A percentile compares a stretch with the other conserved stretches of the same genome.
phyloP scores from a whole-genome alignment of 2,113 vertebrate species.

The Atractosteus spatula region DNA sequence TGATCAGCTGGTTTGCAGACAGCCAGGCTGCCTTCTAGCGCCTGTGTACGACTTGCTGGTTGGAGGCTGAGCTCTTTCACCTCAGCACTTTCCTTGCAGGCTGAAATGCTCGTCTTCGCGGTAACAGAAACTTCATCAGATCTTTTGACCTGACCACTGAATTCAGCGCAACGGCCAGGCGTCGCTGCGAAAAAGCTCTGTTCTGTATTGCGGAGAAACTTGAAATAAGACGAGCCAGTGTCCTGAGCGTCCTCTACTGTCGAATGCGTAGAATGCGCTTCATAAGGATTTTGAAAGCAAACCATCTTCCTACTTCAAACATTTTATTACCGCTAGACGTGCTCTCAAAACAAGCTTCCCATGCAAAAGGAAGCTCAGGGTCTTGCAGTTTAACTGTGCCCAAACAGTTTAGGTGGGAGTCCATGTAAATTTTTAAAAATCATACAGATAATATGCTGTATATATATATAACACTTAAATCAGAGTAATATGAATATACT shows the following conservation, averaged over 20 bases:
- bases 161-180: constrained; percentile 60
- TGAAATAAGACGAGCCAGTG: background rate
- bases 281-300: too few species aligned
- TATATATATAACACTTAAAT: too few species aligned
- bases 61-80: constrained; percentile 74
- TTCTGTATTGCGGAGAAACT: background rate
- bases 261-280: background rate
- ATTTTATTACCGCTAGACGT: too few species aligned
- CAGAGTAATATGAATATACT: too few species aligned
- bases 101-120: constrained; percentile 77
- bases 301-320: too few species aligned
- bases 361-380: too few species aligned
- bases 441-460: too few species aligned
- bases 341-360: too few species aligned
- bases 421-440: too few species aligned
- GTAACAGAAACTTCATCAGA: constrained; percentile 68
- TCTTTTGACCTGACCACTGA: constrained; percentile 63
- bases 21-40: constrained; percentile 77
- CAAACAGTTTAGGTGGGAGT: too few species aligned
- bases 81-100: constrained; percentile 74
- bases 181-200: constrained; percentile 45
- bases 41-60: constrained; percentile 74
- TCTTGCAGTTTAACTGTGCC: too few species aligned
- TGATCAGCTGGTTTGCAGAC: constrained; percentile 79
- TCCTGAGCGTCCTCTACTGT: background rate